phyloP scores from a whole-genome alignment of 2,797 vertebrate species.

The Cetoscarus ocellatus region DNA sequence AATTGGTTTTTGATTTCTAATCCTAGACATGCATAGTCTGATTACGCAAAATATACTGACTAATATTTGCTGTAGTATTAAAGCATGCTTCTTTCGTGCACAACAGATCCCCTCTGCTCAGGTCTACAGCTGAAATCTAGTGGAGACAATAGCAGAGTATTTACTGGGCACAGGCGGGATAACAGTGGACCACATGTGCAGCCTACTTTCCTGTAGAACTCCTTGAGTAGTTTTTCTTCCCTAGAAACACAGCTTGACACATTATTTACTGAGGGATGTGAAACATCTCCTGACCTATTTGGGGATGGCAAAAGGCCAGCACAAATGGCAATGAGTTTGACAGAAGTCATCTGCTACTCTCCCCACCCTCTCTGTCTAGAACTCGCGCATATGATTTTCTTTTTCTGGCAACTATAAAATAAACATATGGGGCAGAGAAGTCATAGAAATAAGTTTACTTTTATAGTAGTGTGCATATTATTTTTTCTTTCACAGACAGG shows the following conservation, averaged over 20 bases:
- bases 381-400: background rate
- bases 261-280: constrained; percentile 25
- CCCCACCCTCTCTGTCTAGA: background rate
- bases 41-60: background rate
- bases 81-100: background rate
- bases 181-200: constrained; percentile 36
- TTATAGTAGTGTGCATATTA: background rate
- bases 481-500: background rate
- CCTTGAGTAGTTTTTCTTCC: constrained; percentile 16
- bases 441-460: constrained; percentile 1
- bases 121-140: constrained; percentile 3
- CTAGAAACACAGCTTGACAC: constrained; percentile 34
- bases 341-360: constrained; percentile 2
- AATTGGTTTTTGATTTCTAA: no score
- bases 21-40: background rate
- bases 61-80: background rate
- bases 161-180: constrained; percentile 16
- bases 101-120: background rate
- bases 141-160: constrained; percentile 28
- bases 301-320: constrained; percentile 10
- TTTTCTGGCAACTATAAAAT: background rate
- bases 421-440: constrained; percentile 4
- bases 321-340: constrained; percentile 5
- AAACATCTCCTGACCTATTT: constrained; percentile 33
- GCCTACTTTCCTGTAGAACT: constrained; percentile 19